These are phyloP conservation scores for Strigamia crassipes DNA, from an alignment of 2,888 invertebrate species.

Conservation along the genomic window DNA sequence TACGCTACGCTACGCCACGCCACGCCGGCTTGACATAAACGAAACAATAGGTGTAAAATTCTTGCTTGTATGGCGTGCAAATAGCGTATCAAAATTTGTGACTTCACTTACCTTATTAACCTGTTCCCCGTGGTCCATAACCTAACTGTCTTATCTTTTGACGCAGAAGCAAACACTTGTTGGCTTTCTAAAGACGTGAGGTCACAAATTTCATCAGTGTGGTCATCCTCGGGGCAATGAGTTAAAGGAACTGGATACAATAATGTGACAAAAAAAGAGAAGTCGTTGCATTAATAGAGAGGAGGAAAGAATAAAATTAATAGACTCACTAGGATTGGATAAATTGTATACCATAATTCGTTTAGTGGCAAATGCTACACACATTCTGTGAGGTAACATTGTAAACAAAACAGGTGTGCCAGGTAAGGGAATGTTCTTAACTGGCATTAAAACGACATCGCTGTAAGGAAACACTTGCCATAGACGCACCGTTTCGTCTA, in stretches of 20 bases:
- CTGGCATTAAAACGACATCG: neutral
- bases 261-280: neutral
- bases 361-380: neutral
- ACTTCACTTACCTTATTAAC: neutral
- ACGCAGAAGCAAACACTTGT: constrained; percentile 7
- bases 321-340: constrained; percentile 5
- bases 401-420: neutral
- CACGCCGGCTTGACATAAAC: no score
- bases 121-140: neutral
- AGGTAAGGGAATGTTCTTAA: neutral
- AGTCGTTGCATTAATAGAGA: neutral
- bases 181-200: constrained; percentile 3
- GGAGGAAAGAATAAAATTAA: neutral
- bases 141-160: neutral
- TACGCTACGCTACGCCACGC: no score
- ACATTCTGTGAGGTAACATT: neutral
- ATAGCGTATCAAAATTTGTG: neutral
- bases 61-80: neutral
- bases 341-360: neutral
- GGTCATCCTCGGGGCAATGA: neutral
- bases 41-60: no score
- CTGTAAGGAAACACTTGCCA: neutral
- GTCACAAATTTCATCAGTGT: constrained; percentile 26
- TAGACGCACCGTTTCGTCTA: neutral
- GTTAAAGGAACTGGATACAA: neutral